These are phyloP conservation scores for Lucilia cuprina DNA, from an alignment of 1,140 invertebrate genomes.

Conservation along the genomic window DNA sequence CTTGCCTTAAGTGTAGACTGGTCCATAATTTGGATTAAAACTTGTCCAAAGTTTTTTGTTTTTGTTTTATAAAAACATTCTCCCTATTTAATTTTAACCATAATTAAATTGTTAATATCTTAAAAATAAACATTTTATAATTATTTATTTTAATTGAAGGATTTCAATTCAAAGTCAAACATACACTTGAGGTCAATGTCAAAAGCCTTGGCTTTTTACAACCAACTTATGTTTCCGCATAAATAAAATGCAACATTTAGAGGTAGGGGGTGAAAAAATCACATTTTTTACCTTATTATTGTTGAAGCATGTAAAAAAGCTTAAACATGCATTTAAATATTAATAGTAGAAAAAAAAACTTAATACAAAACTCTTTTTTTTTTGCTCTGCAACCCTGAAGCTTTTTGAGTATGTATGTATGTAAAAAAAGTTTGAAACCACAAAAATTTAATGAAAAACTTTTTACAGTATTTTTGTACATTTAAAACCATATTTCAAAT, in stretches of 20 bases:
- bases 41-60: too few species aligned
- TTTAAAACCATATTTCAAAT: neutral
- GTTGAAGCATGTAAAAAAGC: neutral
- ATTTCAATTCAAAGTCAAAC: neutral
- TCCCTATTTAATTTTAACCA: too few species aligned
- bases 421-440: neutral
- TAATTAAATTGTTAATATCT: too few species aligned
- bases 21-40: too few species aligned
- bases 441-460: conserved; percentile 6
- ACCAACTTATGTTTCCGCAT: neutral
- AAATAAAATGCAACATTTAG: neutral
- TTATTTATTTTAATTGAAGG: too few species aligned
- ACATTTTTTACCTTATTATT: neutral
- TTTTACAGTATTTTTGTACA: neutral
- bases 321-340: too few species aligned
- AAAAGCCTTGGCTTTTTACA: neutral
- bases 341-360: too few species aligned
- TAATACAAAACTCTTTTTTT: neutral
- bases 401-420: neutral
- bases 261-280: too few species aligned
- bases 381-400: neutral
- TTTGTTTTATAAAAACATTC: too few species aligned
- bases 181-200: neutral
- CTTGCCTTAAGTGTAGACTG: too few species aligned
- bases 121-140: too few species aligned